Base-by-base conservation (phyloP, 2,797 vertebrate genomes). In the Ibycter americanus region DNA sequence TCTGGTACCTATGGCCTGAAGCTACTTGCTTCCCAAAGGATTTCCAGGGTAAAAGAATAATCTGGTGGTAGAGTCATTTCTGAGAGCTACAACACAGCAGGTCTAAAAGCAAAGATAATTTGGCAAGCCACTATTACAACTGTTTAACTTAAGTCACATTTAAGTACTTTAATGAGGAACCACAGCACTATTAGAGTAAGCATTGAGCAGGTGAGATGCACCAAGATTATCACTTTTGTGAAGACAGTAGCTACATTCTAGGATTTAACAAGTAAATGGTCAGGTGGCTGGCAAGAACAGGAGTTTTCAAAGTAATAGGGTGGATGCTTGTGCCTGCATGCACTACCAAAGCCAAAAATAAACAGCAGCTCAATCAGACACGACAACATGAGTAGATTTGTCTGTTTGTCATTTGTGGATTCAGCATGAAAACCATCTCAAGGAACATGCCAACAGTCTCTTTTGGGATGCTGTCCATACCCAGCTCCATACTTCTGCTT, bases 401-500 rank as follows among this genome's bases (percentile, higher is more conserved):
- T 32, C 27, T 38, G 18, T 12, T 52, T 13, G 8, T 15, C 44
- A 40, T 32, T 20, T 40, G 44, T 18, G 16, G 23, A n/a, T 67
- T 47, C 58, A 44, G 22, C 52, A 66, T n/a, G 59, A 31, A 36
- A 51, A 3, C 18, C 3, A 4, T 7, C 54, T 25, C 34, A 18
- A 18, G 27, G 7, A 44, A 81, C 51, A 42, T 22, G 29, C 76
- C 92, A 88, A 17, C 47, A 29, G 42, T 15, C 42, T 95, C 71
- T 87, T 91, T 83, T 25, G 59, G 91, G 89, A 79, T 36, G 15
- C 15, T 56, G 22, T 73, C 78, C 74, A 74, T 51, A 38, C 63
- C 54, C 83, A 68, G 66, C 58, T 86, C 81, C 12, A 25, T 72
- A 72, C 68, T 90, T 87, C 85, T 74, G 23, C 95, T 79, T 51